Conservation (phyloP, 2,113 vertebrate genomes). For the Sclerurus mexicanus region DNA sequence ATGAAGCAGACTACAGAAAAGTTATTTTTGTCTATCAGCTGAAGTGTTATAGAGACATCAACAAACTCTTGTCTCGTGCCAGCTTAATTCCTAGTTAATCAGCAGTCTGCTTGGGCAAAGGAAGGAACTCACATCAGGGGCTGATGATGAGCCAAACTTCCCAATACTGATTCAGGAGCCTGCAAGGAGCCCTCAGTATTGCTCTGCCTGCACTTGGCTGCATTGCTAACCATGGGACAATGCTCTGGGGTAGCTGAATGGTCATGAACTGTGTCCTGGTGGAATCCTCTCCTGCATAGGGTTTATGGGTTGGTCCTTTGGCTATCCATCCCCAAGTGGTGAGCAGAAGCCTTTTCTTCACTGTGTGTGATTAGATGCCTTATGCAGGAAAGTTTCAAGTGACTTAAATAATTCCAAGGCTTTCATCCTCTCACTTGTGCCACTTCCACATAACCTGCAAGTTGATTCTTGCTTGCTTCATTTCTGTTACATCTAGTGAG, state of each 20-base stretch:
- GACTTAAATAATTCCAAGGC: background rate
- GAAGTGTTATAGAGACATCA: slow-evolving; percentile 68
- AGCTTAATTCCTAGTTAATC: slow-evolving; percentile 69
- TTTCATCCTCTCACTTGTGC: background rate
- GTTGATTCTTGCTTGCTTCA: background rate
- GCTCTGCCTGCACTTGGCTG: background rate
- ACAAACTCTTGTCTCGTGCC: slow-evolving; percentile 58
- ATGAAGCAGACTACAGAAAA: slow-evolving; percentile 23
- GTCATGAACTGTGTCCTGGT: background rate
- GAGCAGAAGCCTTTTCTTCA: background rate
- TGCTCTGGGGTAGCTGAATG: background rate
- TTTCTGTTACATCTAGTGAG: background rate
- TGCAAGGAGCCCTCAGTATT: background rate
- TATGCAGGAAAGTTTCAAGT: background rate
- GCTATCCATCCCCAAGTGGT: background rate
- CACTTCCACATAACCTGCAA: background rate
- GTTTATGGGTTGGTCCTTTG: background rate
- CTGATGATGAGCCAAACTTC: slow-evolving; percentile 61
- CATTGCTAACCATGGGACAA: background rate
- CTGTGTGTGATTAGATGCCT: background rate
- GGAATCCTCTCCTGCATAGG: background rate
- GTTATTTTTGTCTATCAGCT: slow-evolving; percentile 64
- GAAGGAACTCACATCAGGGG: slow-evolving; percentile 50
- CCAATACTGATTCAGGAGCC: background rate
- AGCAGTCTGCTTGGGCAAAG: slow-evolving; percentile 62